These are phyloP conservation scores for Lucilia sericata DNA, from an alignment of 1,140 invertebrate genomes.

Conservation along the genomic window DNA sequence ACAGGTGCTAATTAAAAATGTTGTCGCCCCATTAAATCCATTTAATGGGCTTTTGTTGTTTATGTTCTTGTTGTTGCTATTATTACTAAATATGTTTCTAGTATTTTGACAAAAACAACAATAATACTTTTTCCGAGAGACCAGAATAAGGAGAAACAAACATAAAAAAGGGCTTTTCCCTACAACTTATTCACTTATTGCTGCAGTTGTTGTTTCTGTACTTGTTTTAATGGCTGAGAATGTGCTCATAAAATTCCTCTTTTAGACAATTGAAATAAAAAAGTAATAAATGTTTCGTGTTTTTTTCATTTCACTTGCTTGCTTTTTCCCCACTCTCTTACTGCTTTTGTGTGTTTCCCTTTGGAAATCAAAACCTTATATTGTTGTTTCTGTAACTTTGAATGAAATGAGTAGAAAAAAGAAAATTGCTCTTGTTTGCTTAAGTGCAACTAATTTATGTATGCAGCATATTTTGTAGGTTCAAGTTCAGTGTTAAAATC, in stretches of 20 bases:
- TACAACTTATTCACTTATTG: background rate
- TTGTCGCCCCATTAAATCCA: constrained; percentile 46
- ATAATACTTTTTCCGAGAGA: no score
- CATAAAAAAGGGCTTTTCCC: no score
- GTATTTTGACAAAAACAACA: no score
- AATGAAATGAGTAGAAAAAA: background rate
- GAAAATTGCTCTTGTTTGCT: background rate
- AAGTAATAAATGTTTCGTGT: background rate
- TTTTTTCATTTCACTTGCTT: background rate
- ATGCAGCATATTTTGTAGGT: background rate
- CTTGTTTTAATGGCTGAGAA: background rate
- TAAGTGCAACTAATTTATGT: background rate
- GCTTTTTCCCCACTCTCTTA: no score
- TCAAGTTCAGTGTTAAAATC: constrained; percentile 36
- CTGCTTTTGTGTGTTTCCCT: no score
- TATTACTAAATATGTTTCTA: background rate
- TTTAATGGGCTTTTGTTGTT: constrained; percentile 22
- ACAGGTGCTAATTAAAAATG: constrained; percentile 49
- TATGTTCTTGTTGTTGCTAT: background rate
- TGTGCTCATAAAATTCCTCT: background rate
- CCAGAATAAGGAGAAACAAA: no score
- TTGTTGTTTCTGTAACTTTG: no score
- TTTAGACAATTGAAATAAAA: background rate
- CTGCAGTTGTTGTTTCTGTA: background rate
- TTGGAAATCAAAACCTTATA: no score